Evolutionary conservation across 92 coral and sea anemone genomes (phyloP).

Genomic region (Porites cylindrica): DNA sequence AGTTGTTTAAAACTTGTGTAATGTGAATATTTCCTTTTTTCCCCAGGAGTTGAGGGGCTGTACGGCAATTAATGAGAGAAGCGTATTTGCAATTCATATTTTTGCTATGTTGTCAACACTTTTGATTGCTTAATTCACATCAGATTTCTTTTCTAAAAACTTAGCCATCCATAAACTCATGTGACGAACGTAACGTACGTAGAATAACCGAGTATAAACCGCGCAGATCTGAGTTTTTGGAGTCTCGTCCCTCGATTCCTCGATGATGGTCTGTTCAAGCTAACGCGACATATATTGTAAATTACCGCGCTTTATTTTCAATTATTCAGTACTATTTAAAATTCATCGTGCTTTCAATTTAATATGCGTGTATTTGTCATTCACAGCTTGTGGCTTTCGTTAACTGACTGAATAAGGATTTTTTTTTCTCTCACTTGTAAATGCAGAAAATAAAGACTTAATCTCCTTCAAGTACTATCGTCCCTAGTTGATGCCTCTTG

Average conservation of each 20-base stretch:
- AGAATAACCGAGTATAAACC: no score
- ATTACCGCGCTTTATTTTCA: slow-evolving; percentile 7
- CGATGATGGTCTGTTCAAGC: neutral
- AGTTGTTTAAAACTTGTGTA: slow-evolving; percentile 14
- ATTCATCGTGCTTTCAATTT: slow-evolving; percentile 54
- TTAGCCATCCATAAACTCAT: slow-evolving; percentile 25
- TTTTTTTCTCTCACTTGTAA: neutral
- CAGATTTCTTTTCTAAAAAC: slow-evolving; percentile 14
- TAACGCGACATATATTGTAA: neutral
- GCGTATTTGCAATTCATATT: slow-evolving; percentile 62
- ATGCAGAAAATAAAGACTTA: neutral
- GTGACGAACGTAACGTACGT: neutral
- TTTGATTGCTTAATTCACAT: slow-evolving; percentile 35
- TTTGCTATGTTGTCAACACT: slow-evolving; percentile 42
- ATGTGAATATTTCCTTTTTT: neutral
- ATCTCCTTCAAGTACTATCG: neutral
- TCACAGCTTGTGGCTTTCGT: slow-evolving; percentile 39
- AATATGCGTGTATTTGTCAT: slow-evolving; percentile 27
- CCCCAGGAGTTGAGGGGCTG: slow-evolving; percentile 22
- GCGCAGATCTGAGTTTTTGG: neutral
- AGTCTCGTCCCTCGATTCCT: neutral
- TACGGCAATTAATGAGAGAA: slow-evolving; percentile 6
- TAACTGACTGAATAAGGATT: slow-evolving; percentile 11
- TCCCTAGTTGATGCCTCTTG: neutral
- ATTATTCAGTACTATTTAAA: slow-evolving; percentile 46